Evolutionary conservation across 2,113 vertebrate species (phyloP).

Genomic region (Urocynchramus pylzowi): DNA sequence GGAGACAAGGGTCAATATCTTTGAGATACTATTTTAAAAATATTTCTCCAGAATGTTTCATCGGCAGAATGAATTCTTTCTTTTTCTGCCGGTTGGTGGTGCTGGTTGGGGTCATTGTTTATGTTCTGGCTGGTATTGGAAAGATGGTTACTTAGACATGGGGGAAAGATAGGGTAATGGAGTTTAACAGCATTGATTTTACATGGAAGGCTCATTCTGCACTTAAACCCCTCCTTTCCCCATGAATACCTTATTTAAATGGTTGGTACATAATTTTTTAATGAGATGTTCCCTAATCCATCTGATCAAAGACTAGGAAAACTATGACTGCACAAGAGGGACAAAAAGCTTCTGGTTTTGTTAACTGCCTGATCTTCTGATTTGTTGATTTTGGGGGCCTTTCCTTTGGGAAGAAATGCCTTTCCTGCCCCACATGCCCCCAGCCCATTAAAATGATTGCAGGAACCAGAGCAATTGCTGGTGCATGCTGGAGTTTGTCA

Average conservation of each 20-base stretch:
- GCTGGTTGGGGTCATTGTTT: neutral
- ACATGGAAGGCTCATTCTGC: neutral
- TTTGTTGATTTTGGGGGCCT: neutral
- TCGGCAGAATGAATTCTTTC: neutral
- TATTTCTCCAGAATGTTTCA: neutral
- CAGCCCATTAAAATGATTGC: slow-evolving; percentile 49
- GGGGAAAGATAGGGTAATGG: neutral
- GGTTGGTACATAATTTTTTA: slow-evolving; percentile 21
- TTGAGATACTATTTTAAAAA: neutral
- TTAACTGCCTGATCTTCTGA: slow-evolving; percentile 8
- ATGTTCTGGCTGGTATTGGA: neutral
- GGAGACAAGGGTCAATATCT: neutral
- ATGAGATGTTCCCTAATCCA: slow-evolving; percentile 11
- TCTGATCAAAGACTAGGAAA: neutral
- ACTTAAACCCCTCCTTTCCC: slow-evolving; percentile 30
- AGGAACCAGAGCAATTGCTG: slow-evolving; percentile 43
- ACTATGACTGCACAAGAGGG: neutral
- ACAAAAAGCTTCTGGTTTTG: slow-evolving; percentile 4
- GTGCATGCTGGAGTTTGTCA: slow-evolving; percentile 55
- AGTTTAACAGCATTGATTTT: slow-evolving; percentile 50
- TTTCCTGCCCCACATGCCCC: neutral
- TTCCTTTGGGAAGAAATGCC: neutral
- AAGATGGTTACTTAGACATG: neutral
- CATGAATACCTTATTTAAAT: slow-evolving; percentile 44
- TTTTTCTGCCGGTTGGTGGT: neutral